These are phyloP conservation scores for Virgularia gustaviana DNA, from an alignment of 92 coral and sea anemone genomes.

Conservation along the genomic window DNA sequence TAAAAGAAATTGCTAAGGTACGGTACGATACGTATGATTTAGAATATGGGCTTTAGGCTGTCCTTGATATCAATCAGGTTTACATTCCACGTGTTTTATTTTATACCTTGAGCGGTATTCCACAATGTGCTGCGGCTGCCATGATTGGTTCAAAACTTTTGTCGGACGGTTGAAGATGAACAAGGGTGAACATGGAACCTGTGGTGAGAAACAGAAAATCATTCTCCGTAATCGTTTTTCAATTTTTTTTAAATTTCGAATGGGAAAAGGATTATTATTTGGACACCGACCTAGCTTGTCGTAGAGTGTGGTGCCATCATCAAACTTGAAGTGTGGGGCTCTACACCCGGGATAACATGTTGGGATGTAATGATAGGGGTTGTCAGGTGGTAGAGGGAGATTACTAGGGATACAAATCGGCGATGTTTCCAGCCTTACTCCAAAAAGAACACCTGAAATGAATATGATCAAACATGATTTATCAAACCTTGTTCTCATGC, in stretches of 20 bases:
- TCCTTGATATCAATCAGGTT: no score
- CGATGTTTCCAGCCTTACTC: conserved; percentile 14
- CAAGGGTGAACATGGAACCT: conserved; percentile 25
- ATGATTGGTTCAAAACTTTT: conserved; percentile 5
- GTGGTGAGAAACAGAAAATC: neutral
- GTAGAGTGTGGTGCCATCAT: conserved; percentile 20
- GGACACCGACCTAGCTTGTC: conserved; percentile 35
- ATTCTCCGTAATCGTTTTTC: neutral
- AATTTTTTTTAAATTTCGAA: neutral
- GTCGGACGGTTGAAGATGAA: conserved; percentile 21
- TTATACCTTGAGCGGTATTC: conserved; percentile 17
- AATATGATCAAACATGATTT: neutral
- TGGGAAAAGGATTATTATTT: no score
- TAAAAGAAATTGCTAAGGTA: no score
- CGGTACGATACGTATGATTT: no score
- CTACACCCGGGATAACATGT: conserved; percentile 23
- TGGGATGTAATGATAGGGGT: conserved; percentile 6
- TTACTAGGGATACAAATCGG: conserved; percentile 28
- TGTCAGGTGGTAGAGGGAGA: conserved; percentile 8
- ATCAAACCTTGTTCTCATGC: neutral
- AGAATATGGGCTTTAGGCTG: no score
- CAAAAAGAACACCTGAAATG: conserved; percentile 19
- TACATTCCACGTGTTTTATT: no score
- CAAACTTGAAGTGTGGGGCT: conserved; percentile 21
- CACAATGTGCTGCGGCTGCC: conserved; percentile 33